Evolutionary conservation across 1,140 invertebrate genomes (phyloP).

Genomic region (Drosophila subobscura): DNA sequence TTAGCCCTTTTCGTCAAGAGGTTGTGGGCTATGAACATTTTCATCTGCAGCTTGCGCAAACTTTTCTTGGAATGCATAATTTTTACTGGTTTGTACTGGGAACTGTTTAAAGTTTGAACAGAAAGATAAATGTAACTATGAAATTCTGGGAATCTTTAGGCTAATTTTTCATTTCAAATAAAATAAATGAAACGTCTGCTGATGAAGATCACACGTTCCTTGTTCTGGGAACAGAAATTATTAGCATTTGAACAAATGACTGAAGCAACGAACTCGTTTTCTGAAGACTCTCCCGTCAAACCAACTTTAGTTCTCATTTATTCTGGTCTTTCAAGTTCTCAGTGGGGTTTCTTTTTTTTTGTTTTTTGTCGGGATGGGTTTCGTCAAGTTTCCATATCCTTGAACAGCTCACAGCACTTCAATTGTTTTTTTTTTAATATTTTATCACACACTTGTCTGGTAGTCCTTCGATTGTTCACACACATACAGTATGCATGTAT

Average conservation of each 20-base stretch:
- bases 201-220: too few species aligned
- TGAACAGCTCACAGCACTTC: conserved; percentile 44
- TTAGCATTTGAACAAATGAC: conserved; percentile 34
- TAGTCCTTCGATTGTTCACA: conserved; percentile 49
- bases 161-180: conserved; percentile 6
- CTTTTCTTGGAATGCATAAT: conserved; percentile 20
- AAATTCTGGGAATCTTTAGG: background rate
- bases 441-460: conserved; percentile 31
- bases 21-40: conserved; percentile 39
- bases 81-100: conserved; percentile 8
- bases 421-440: conserved; percentile 14
- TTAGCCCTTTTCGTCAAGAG: background rate
- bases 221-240: conserved; percentile 5
- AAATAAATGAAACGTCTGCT: background rate
- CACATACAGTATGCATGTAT: conserved; percentile 22
- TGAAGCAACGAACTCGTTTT: conserved; percentile 49
- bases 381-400: conserved; percentile 27
- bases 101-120: background rate
- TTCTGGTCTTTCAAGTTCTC: conserved; percentile 29
- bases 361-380: conserved; percentile 11
- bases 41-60: conserved; percentile 34
- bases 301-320: conserved; percentile 22
- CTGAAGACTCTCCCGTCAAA: background rate
- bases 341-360: conserved; percentile 4
- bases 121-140: too few species aligned